Evolutionary conservation across 2,113 vertebrate species (phyloP).

Genomic region (Perognathus longimembris): DNA sequence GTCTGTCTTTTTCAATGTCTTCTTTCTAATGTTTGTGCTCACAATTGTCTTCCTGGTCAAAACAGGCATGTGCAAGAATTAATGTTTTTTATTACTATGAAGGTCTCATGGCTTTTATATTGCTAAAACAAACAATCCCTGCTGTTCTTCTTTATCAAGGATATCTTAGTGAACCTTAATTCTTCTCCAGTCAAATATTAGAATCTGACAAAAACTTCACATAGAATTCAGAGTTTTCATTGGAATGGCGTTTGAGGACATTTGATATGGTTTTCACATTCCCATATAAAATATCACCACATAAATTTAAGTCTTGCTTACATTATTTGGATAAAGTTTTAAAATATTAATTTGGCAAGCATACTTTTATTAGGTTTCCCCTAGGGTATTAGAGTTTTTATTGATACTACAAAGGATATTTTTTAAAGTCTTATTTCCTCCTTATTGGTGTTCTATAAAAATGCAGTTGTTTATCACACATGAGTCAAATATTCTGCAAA

Average conservation of each 20-base stretch:
- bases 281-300: neutral
- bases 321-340: constrained; percentile 34
- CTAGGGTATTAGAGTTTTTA: neutral
- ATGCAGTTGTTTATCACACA: neutral
- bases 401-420: neutral
- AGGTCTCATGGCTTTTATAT: constrained; percentile 2
- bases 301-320: constrained; percentile 22
- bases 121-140: neutral
- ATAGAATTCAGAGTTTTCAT: constrained; percentile 13
- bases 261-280: constrained; percentile 1
- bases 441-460: neutral
- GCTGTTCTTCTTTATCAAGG: neutral
- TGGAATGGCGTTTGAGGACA: neutral
- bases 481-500: constrained; percentile 29
- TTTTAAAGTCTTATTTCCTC: constrained; percentile 25
- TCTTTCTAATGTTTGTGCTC: neutral
- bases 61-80: neutral
- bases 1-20: neutral
- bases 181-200: constrained; percentile 42
- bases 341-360: constrained; percentile 23
- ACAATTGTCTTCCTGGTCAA: neutral
- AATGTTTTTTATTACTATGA: neutral
- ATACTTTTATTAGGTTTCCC: constrained; percentile 23
- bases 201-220: neutral
- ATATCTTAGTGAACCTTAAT: neutral